These are phyloP conservation scores for Eremobia ochroleuca DNA, from an alignment of 2,888 invertebrate genomes.

Conservation along the genomic window DNA sequence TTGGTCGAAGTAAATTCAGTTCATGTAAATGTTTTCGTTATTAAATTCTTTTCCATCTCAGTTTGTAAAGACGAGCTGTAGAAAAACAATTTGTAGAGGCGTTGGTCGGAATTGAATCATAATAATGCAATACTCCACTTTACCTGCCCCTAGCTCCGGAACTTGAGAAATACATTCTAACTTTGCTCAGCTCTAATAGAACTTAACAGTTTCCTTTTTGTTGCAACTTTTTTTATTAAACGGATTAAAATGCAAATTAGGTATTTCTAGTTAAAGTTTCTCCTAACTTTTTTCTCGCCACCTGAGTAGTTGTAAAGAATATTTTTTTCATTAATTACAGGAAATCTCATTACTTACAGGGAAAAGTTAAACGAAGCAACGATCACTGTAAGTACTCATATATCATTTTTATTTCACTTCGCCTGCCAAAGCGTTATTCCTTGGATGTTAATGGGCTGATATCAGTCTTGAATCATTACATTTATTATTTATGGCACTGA, in stretches of 20 bases:
- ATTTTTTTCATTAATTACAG: constrained; percentile 62
- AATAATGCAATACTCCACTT: constrained; percentile 56
- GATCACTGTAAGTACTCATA: constrained; percentile 70
- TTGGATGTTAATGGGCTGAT: constrained; percentile 43
- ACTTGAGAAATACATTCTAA: constrained; percentile 56
- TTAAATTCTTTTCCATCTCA: background rate
- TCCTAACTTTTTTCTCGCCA: constrained; percentile 15
- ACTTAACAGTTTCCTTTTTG: constrained; percentile 49
- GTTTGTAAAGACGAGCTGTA: constrained; percentile 19
- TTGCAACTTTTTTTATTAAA: constrained; percentile 44
- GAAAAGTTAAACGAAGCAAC: constrained; percentile 62
- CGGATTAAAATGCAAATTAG: constrained; percentile 56
- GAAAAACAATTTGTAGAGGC: constrained; percentile 50
- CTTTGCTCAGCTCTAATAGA: constrained; percentile 51
- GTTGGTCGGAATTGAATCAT: constrained; percentile 57
- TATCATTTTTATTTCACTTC: constrained; percentile 54
- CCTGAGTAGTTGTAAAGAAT: constrained; percentile 4
- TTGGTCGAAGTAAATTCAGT: background rate
- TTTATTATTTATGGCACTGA: constrained; percentile 43
- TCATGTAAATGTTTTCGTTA: constrained; percentile 1
- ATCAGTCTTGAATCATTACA: constrained; percentile 31
- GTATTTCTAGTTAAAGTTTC: constrained; percentile 37
- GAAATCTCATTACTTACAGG: constrained; percentile 65
- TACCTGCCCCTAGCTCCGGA: constrained; percentile 35
- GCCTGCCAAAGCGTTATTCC: constrained; percentile 16